Base-by-base conservation (phyloP, 2,797 vertebrate genomes). In the Sebastes diaconus region DNA sequence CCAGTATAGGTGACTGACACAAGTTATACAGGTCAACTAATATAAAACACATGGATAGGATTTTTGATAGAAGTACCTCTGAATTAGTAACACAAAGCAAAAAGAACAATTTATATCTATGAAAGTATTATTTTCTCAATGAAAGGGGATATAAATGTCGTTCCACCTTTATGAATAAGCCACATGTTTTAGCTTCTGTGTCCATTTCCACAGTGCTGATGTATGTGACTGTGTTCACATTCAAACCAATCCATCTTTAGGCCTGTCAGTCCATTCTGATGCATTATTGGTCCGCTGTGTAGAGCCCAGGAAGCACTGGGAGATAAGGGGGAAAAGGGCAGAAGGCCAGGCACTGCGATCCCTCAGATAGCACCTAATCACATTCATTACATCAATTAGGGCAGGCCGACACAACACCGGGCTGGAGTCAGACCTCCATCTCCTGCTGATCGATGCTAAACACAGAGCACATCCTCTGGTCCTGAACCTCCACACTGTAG, bases 341-440 rank as follows among this genome's bases (percentile, higher is more conserved):
- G 89, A 77, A 91, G 39, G 90, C 90, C 91, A 81, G 91, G 84
- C 89, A 80, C 77, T 83, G 91, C 30, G 94, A 96, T 96, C 87
- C 88, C 88, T 82, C 83, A 79, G 95, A 96, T 96, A 95, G 91
- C 90, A 86, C 81, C 92, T 95, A 96, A 96, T 96, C 95, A 94
- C 94, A 95, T 96, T 95, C 94, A 95, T 95, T 94, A 95, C 90
- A 94, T 95, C 94, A 94, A 96, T 95, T 95, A 95, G 92, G 88
- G 90, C 93, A 85, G 88, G 46, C 84, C 87, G 55, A 84, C 90
- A 91, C 90, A 86, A 77, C 84, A 72, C 75, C 36, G 84, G 88
- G 76, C 86, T 36, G 75, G 70, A 91, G 75, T 87, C 90, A 88
- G 87, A 88, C 88, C 88, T 84, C 85, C 87, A 81, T 90, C 90